Base-by-base conservation (phyloP, 2,797 vertebrate genomes). In the Synanceia verrucosa region DNA sequence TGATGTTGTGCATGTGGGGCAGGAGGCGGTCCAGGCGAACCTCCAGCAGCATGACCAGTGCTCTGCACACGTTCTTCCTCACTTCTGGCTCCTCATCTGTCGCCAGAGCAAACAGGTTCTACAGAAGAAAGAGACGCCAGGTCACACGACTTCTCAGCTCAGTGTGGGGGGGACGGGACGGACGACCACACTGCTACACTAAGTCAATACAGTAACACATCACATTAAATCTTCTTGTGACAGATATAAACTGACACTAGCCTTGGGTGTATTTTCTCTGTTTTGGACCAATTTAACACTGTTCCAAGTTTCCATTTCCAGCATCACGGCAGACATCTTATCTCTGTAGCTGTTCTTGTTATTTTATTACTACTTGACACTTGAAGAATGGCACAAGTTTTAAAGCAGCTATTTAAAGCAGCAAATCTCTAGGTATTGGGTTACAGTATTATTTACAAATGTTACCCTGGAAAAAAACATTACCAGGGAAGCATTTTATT, bases 1-100 rank as follows among this genome's bases (percentile, higher is more conserved):
- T 92, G 82, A 98, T 98, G 89, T 96, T 97, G 75, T 97, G 96
- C 97, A 98, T 97, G 88, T 98, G 97, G 0, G 97, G 97, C 58
- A 98, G 94, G 13, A 98, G 95, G 16, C 97, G 93, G 83, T 98
- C 97, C 6, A 98, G 95, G 6, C 97, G 95, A 23, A 98, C 97
- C 82, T 98, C 97, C 79, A 98, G 89, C 76, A 98, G 91, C 97
- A 98, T 98, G 65, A 98, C 97, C 5, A 98, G 90, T 1, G 97
- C 97, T 0, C 97, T 89, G 86, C 97, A 98, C 44, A 98, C 97
- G 0, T 98, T 98, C 89, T 97, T 98, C 39, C 97, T 90, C 82
- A 98, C 97, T 74, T 98, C 97, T 0, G 95, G 94, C 75, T 98
- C 97, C 51, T 98, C 97, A 0, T 98, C 97, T 44, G 95, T 94